These are phyloP conservation scores for Engystomops pustulosus DNA, from an alignment of 2,113 vertebrate genomes.

Conservation along the genomic window DNA sequence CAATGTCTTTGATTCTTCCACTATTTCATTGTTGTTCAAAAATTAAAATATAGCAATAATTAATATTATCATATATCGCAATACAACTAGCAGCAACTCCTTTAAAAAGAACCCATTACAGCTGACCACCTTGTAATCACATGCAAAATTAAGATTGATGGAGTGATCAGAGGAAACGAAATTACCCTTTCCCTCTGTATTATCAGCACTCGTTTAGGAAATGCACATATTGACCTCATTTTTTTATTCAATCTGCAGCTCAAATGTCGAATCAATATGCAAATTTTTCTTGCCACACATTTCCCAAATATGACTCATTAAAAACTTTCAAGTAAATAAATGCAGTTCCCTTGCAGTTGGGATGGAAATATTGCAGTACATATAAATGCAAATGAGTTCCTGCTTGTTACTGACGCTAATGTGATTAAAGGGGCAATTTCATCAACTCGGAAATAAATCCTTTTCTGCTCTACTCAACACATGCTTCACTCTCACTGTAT, in stretches of 20 bases:
- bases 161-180: constrained; percentile 74
- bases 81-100: constrained; percentile 57
- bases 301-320: constrained; percentile 70
- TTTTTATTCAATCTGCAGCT: constrained; percentile 77
- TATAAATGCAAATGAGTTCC: constrained; percentile 42
- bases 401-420: constrained; percentile 60
- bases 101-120: constrained; percentile 62
- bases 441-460: constrained; percentile 57
- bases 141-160: constrained; percentile 70
- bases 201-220: constrained; percentile 79
- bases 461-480: constrained; percentile 48
- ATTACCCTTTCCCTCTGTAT: constrained; percentile 72
- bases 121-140: constrained; percentile 70
- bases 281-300: constrained; percentile 67
- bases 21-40: constrained; percentile 3
- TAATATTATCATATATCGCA: constrained; percentile 48
- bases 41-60: constrained; percentile 47
- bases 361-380: constrained; percentile 25
- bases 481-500: constrained; percentile 27
- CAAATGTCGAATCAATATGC: constrained; percentile 76
- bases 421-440: constrained; percentile 61
- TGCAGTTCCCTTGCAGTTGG: constrained; percentile 56
- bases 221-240: constrained; percentile 80
- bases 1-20: too few relatives aligned
- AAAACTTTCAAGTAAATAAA: constrained; percentile 70